Conservation (phyloP, 2,888 invertebrate genomes). For the Chrysotoxum bicinctum region DNA sequence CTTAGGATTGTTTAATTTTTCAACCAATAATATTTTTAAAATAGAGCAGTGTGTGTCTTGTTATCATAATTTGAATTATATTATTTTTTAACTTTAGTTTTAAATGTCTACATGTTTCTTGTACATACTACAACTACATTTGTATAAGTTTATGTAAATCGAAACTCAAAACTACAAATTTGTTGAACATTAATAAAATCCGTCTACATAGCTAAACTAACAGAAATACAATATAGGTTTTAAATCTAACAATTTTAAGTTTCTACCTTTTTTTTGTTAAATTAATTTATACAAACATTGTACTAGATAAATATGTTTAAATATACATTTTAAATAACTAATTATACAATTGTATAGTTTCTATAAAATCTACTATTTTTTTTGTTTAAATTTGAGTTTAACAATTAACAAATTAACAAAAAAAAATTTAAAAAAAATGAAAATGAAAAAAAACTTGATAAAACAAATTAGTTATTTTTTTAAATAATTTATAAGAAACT, state of each 20-base stretch:
- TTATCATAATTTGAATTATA: background rate
- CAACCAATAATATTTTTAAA: too few species aligned
- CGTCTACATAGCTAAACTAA: slow-evolving; percentile 33
- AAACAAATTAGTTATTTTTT: slow-evolving; percentile 5
- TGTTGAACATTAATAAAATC: slow-evolving; percentile 2
- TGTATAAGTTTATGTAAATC: slow-evolving; percentile 34
- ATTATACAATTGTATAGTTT: background rate
- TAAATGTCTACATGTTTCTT: background rate
- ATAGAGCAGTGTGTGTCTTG: background rate
- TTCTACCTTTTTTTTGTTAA: slow-evolving; percentile 10
- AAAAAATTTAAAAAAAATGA: background rate
- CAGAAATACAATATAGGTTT: background rate
- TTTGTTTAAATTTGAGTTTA: background rate
- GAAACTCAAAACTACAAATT: slow-evolving; percentile 53
- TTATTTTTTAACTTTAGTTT: background rate
- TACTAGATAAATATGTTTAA: background rate
- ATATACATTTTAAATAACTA: background rate
- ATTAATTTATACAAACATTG: background rate
- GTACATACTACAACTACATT: slow-evolving; percentile 10
- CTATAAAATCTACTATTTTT: background rate
- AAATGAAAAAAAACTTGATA: background rate
- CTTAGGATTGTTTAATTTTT: too few species aligned
- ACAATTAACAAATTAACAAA: too few species aligned
- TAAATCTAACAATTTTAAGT: slow-evolving; percentile 21
- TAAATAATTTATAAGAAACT: background rate